Evolutionary conservation across 2,888 invertebrate genomes (phyloP).

Genomic region (Epinotia demarniana): DNA sequence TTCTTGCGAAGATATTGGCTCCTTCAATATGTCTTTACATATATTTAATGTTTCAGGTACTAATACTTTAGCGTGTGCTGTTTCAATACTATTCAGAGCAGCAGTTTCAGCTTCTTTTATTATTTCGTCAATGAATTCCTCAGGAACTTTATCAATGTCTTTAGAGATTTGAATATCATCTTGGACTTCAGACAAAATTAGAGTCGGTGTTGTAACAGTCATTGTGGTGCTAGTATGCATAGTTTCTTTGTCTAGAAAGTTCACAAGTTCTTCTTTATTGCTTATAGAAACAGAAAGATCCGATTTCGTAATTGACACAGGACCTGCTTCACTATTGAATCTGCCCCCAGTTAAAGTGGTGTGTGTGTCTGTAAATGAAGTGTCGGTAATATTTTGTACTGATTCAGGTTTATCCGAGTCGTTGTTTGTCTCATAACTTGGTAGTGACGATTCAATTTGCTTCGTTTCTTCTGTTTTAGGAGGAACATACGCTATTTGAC

Average conservation of each 20-base stretch:
- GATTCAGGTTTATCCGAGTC: constrained; percentile 25
- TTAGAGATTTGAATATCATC: constrained; percentile 35
- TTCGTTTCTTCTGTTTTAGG: constrained; percentile 9
- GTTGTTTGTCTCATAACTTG: constrained; percentile 10
- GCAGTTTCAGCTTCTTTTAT: constrained; percentile 39
- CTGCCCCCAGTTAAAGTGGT: neutral
- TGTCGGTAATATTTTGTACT: constrained; percentile 32
- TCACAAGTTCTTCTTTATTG: constrained; percentile 55
- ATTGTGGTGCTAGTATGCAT: neutral
- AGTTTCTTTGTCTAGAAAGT: constrained; percentile 35
- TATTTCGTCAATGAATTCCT: constrained; percentile 35
- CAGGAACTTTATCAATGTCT: constrained; percentile 37
- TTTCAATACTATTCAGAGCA: constrained; percentile 35
- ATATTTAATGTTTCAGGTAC: constrained; percentile 7
- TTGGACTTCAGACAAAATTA: constrained; percentile 41
- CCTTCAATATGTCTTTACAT: constrained; percentile 4
- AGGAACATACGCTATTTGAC: constrained; percentile 14
- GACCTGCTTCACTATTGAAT: neutral
- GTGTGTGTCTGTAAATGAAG: neutral
- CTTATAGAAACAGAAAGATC: neutral
- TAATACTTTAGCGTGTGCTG: neutral
- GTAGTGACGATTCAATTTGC: constrained; percentile 7
- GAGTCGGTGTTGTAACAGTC: constrained; percentile 33
- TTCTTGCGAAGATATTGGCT: neutral
- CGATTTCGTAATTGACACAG: constrained; percentile 9